Conservation (phyloP, 1,140 invertebrate genomes). For the Subanguina moxae region DNA sequence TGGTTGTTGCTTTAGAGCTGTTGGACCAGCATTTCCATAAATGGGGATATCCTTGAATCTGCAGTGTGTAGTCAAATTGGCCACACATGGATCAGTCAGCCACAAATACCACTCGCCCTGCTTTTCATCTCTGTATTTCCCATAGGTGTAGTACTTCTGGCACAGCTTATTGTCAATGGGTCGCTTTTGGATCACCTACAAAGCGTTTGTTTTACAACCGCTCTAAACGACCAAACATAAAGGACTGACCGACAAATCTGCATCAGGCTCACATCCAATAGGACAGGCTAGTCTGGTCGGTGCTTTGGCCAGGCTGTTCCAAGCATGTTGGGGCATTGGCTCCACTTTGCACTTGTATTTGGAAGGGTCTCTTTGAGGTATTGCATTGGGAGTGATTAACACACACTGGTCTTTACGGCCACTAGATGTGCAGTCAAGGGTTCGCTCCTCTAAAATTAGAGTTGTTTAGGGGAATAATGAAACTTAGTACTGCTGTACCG, state of each 20-base stretch:
- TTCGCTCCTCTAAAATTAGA: slow-evolving; percentile 35
- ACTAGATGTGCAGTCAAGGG: slow-evolving; percentile 35
- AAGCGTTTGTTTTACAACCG: too few species aligned
- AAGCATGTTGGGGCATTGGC: slow-evolving; percentile 50
- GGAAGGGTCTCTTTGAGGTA: slow-evolving; percentile 23
- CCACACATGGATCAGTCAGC: slow-evolving; percentile 51
- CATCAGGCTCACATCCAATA: slow-evolving; percentile 47
- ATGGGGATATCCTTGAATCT: slow-evolving; percentile 54
- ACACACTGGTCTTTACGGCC: slow-evolving; percentile 20
- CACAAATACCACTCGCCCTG: slow-evolving; percentile 54
- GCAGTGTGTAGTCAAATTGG: slow-evolving; percentile 52
- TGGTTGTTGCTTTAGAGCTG: not conserved
- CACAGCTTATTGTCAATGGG: slow-evolving; percentile 49
- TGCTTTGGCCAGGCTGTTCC: slow-evolving; percentile 47
- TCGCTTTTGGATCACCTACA: slow-evolving; percentile 49
- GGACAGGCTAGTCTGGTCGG: slow-evolving; percentile 44
- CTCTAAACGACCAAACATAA: too few species aligned
- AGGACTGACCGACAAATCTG: slow-evolving; percentile 47
- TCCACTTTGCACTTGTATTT: slow-evolving; percentile 40
- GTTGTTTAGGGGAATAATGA: too few species aligned
- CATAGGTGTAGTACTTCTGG: slow-evolving; percentile 56
- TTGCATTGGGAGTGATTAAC: slow-evolving; percentile 30
- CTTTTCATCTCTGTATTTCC: slow-evolving; percentile 48
- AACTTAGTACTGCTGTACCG: too few species aligned
- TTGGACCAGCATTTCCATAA: slow-evolving; percentile 7